phyloP scores from a whole-genome alignment of 2,888 invertebrate genomes.

The Cryptocheilus praepositus region DNA sequence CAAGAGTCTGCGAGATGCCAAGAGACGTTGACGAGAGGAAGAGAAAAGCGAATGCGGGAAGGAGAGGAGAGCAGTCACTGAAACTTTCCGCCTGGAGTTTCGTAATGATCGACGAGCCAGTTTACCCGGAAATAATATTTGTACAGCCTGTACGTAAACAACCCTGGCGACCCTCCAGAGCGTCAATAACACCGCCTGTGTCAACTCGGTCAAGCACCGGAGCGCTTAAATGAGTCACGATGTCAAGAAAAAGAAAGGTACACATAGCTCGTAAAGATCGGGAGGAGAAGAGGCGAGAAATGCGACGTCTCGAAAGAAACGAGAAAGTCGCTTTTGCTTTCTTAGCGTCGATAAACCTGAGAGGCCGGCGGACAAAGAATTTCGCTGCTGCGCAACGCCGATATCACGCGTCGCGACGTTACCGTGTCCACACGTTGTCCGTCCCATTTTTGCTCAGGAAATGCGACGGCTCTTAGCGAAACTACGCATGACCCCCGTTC shows the following conservation, averaged over 20 bases:
- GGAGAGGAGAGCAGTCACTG: conserved; percentile 40
- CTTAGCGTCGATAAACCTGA: too few relatives aligned
- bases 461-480: too few relatives aligned
- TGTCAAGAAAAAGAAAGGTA: conserved; percentile 43
- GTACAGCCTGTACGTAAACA: conserved; percentile 68
- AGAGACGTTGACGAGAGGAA: conserved; percentile 17
- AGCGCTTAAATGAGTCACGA: conserved; percentile 58
- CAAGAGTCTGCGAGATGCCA: conserved; percentile 9
- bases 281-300: not conserved
- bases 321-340: too few relatives aligned
- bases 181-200: conserved; percentile 66
- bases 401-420: too few relatives aligned
- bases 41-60: not conserved
- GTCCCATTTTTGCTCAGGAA: too few relatives aligned
- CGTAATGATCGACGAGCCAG: conserved; percentile 62
- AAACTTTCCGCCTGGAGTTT: conserved; percentile 59
- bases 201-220: conserved; percentile 66
- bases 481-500: too few relatives aligned
- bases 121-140: conserved; percentile 70
- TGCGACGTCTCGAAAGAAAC: too few relatives aligned
- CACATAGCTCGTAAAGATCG: conserved; percentile 13
- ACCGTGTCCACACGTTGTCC: too few relatives aligned
- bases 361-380: too few relatives aligned
- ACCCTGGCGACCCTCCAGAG: conserved; percentile 60
- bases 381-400: too few relatives aligned